Percentiles rank a stretch among this genome's conserved stretches.
These are phyloP conservation scores for Brachypterus glaber DNA, from an alignment of 2,888 invertebrate genomes.

Conservation along the genomic window DNA sequence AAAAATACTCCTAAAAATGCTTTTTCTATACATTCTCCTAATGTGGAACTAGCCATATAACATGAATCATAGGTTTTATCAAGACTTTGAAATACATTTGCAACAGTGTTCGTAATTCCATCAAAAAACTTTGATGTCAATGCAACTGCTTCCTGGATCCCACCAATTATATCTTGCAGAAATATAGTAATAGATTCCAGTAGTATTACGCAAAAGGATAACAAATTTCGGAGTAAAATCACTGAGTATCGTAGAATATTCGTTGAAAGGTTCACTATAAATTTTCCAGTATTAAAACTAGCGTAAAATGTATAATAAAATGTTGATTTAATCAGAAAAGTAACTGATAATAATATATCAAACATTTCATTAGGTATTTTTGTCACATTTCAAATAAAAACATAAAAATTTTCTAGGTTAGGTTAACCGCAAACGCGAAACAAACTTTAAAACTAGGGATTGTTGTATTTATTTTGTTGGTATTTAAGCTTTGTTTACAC, in stretches of 20 bases:
- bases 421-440: too few relatives aligned
- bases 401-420: too few relatives aligned
- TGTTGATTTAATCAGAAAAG: constrained; percentile 7
- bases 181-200: constrained; percentile 27
- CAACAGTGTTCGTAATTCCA: too few relatives aligned
- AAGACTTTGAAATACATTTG: too few relatives aligned
- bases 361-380: too few relatives aligned
- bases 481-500: too few relatives aligned
- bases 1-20: constrained; percentile 1
- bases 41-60: too few relatives aligned
- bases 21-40: not conserved
- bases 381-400: too few relatives aligned
- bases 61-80: too few relatives aligned
- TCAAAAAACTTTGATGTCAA: not conserved
- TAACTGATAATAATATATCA: constrained; percentile 8
- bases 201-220: constrained; percentile 20
- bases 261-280: constrained; percentile 20
- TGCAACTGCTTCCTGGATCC: constrained; percentile 6
- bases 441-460: too few relatives aligned
- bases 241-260: constrained; percentile 12
- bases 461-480: too few relatives aligned
- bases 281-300: constrained; percentile 27
- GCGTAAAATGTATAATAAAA: constrained; percentile 18
- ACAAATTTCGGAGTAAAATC: constrained; percentile 12
- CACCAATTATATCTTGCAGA: constrained; percentile 20